Base-by-base conservation (phyloP, 1,140 invertebrate species). In the Nixonia krombeini region DNA sequence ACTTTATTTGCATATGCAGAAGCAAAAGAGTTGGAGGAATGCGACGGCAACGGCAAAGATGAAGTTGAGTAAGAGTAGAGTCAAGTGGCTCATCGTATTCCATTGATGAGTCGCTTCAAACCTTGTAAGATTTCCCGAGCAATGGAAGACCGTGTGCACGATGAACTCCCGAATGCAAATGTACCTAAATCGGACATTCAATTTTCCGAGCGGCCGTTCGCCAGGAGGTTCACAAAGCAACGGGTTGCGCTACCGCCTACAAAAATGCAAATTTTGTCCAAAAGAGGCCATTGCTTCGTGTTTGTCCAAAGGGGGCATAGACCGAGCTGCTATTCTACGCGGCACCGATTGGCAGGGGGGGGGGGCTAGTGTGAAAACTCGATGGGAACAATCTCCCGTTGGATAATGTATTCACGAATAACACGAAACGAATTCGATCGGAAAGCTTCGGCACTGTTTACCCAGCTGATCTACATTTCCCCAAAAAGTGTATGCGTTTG, bases 251-350 rank as follows among this genome's bases (percentile, higher is more conserved):
- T 72, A 74, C 73, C 73, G 75, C 64, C 47, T 73, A 61, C 68
- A 71, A 74, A 68, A 76, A 79, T 76, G 70, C 72, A 73, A 70
- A 75, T 72, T 55, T 62, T 67, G 50, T 53, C 35, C 55, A 64
- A 71, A 71, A 57, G 46, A 52, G 12, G 26, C 26, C 49, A 37
- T 50, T 46, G n/a, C n/a, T n/a, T n/a, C n/a, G n/a, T n/a, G n/a
- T n/a, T n/a, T n/a, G n/a, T n/a, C n/a, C n/a, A n/a, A n/a, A n/a
- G n/a, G n/a, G n/a, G n/a, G n/a, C n/a, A n/a, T n/a, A n/a, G n/a
- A n/a, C n/a, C n/a, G n/a, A n/a, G n/a, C n/a, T n/a, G n/a, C n/a
- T n/a, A n/a, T n/a, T n/a, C n/a, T n/a, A n/a, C n/a, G n/a, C n/a
- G n/a, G n/a, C n/a, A n/a, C n/a, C n/a, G n/a, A n/a, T 56, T 55